Conservation (phyloP, 2,888 invertebrate genomes). For the Tetramorium bicarinatum region DNA sequence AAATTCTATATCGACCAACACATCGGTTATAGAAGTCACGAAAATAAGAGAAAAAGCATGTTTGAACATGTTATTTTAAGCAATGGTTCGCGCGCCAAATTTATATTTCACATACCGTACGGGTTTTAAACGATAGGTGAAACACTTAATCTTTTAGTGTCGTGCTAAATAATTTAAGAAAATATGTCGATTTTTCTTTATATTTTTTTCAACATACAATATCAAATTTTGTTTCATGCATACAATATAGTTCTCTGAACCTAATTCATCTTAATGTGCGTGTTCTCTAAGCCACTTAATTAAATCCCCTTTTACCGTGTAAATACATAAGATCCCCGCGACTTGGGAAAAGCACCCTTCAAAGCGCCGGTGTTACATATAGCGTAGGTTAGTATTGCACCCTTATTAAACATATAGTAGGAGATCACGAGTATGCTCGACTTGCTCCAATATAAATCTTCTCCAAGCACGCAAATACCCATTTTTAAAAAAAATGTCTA, state of each 20-base stretch:
- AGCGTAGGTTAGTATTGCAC: not conserved
- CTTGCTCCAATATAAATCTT: not conserved
- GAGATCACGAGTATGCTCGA: slow-evolving; percentile 1
- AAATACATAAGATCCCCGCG: slow-evolving; percentile 3
- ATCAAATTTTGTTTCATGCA: not conserved
- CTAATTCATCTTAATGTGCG: slow-evolving; percentile 2
- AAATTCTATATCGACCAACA: slow-evolving; percentile 27
- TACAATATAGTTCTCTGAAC: not conserved
- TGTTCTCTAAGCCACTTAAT: slow-evolving; percentile 15
- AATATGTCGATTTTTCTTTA: not conserved
- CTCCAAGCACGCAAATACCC: not conserved
- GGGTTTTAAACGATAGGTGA: slow-evolving; percentile 1
- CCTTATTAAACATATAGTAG: slow-evolving; percentile 40
- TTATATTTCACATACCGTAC: slow-evolving; percentile 10
- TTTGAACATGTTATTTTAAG: slow-evolving; percentile 13
- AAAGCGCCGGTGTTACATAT: not conserved
- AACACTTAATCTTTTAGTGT: slow-evolving; percentile 18
- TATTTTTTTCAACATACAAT: not conserved
- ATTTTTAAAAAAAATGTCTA: not conserved
- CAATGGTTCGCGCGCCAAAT: slow-evolving; percentile 6
- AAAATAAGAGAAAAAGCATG: not conserved
- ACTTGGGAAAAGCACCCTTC: slow-evolving; percentile 36
- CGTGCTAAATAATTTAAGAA: not conserved
- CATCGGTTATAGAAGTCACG: not conserved
- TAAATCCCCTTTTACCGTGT: slow-evolving; percentile 12